Evolutionary conservation across 2,888 invertebrate species (phyloP).

Genomic region (Doris montereyensis): DNA sequence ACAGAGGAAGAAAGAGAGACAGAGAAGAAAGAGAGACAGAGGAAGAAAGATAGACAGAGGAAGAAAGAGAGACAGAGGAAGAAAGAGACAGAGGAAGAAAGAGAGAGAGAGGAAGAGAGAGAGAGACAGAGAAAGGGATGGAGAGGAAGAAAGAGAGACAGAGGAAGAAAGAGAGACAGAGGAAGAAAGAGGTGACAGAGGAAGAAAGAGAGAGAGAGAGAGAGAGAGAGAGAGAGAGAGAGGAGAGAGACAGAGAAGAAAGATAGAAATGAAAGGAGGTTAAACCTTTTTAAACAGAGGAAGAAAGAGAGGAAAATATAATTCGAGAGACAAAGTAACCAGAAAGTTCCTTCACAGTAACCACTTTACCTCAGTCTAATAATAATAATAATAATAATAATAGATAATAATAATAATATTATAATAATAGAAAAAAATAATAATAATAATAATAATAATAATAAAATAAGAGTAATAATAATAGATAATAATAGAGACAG

Average conservation of each 20-base stretch:
- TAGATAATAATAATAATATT: no score
- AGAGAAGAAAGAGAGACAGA: conserved; percentile 11
- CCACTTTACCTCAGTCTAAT: no score
- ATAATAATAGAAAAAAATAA: no score
- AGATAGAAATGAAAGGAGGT: neutral
- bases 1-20: conserved; percentile 12
- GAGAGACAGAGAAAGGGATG: neutral
- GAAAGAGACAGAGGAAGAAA: neutral
- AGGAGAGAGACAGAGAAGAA: neutral
- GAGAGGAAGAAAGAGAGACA: neutral
- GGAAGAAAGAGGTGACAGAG: neutral
- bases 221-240: neutral
- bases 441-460: no score
- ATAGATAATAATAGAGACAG: neutral
- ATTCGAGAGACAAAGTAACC: neutral
- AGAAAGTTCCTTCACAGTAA: no score
- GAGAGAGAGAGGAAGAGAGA: neutral
- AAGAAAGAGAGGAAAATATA: neutral
- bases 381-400: neutral
- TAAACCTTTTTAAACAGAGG: neutral
- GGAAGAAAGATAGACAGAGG: neutral
- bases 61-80: neutral
- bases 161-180: neutral
- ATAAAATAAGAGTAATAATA: neutral
- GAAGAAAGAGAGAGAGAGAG: neutral